Conservation (phyloP, 1,140 invertebrate species). For the Neotoxoptera formosana region DNA sequence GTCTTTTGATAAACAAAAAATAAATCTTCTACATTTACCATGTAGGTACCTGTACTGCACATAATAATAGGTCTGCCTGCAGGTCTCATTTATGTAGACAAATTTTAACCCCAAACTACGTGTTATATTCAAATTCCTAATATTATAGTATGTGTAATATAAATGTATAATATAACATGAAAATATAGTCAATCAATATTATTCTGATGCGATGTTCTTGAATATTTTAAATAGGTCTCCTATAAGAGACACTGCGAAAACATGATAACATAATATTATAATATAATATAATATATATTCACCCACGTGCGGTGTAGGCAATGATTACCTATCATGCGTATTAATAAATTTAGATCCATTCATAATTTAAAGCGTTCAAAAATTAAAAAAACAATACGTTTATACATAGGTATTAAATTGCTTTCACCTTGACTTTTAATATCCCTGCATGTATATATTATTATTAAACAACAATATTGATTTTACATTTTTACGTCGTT, state of each 20-base stretch:
- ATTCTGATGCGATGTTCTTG: neutral
- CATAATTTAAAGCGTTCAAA: neutral
- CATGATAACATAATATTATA: neutral
- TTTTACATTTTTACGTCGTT: neutral
- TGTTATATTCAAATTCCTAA: neutral
- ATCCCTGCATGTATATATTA: neutral
- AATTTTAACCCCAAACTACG: neutral
- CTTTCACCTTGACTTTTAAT: slow-evolving; percentile 16
- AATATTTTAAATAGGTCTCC: neutral
- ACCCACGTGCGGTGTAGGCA: neutral
- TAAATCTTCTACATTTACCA: neutral
- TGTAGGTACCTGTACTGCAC: neutral
- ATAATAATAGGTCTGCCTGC: neutral
- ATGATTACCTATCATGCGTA: neutral
- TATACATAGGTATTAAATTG: neutral
- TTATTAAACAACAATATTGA: neutral
- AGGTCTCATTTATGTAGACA: neutral
- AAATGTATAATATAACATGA: neutral
- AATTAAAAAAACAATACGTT: neutral
- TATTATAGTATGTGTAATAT: neutral
- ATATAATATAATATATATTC: neutral
- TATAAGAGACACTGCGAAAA: neutral
- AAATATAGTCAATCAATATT: neutral
- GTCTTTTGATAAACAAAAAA: neutral
- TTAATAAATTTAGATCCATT: neutral